Evolutionary conservation across 2,797 vertebrate species (phyloP).

Genomic region (Setipinna tenuifilis): DNA sequence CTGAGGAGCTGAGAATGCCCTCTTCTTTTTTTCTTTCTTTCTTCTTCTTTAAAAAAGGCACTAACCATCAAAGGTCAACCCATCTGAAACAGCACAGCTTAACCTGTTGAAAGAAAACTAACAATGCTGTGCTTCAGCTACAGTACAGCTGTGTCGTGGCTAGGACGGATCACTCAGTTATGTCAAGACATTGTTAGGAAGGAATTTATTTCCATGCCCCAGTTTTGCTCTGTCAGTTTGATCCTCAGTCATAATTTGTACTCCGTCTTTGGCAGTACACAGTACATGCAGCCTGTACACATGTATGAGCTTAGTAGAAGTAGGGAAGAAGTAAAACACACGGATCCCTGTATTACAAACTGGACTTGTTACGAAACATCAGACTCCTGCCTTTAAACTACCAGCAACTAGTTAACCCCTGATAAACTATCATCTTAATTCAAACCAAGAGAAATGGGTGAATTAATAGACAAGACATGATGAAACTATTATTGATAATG

Average conservation of each 20-base stretch:
- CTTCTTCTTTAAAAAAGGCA: neutral
- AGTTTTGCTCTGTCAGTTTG: constrained; percentile 6
- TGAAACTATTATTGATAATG: too few species aligned
- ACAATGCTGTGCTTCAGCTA: neutral
- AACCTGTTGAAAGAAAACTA: constrained; percentile 5
- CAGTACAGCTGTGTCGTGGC: constrained; percentile 8
- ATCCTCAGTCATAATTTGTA: constrained; percentile 1
- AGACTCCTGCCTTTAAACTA: too few species aligned
- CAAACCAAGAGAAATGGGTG: too few species aligned
- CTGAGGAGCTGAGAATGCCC: constrained; percentile 40
- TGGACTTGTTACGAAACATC: too few species aligned
- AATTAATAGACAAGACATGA: too few species aligned
- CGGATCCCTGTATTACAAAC: neutral
- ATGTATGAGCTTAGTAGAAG: neutral
- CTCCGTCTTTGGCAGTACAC: neutral
- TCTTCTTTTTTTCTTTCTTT: constrained; percentile 26
- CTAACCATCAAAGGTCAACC: neutral
- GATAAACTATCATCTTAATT: too few species aligned
- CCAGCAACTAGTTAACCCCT: too few species aligned
- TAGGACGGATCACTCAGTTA: constrained; percentile 1
- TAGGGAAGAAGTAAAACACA: neutral
- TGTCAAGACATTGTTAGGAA: constrained; percentile 26
- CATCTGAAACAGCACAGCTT: constrained; percentile 9
- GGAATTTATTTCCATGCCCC: constrained; percentile 23
- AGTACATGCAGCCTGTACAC: neutral